Conservation (phyloP, 2,888 invertebrate species). For the Serripes groenlandicus region DNA sequence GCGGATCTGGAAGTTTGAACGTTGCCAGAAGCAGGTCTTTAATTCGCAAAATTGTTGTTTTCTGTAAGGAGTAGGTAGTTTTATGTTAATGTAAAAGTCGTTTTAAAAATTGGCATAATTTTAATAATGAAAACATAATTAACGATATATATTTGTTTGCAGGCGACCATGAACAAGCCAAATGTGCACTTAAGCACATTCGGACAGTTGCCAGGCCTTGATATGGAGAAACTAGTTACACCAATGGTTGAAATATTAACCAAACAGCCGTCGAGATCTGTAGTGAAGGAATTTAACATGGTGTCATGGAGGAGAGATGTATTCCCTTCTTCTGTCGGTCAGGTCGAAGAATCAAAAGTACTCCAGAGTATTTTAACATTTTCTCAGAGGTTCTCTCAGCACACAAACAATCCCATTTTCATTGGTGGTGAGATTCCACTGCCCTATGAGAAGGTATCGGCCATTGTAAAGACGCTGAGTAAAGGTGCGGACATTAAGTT, state of each 20-base stretch:
- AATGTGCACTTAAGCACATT: background rate
- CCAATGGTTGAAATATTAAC: background rate
- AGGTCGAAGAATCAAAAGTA: background rate
- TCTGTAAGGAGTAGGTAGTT: too few species aligned
- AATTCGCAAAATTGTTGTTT: too few species aligned
- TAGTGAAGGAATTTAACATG: background rate
- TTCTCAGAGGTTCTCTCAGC: background rate
- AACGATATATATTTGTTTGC: too few species aligned
- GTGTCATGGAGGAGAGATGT: constrained; percentile 11
- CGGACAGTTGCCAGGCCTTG: background rate
- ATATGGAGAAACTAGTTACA: background rate
- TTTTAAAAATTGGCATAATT: too few species aligned
- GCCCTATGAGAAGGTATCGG: background rate
- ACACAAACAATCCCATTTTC: background rate
- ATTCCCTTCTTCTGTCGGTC: background rate
- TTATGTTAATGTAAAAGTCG: too few species aligned
- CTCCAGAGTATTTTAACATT: constrained; percentile 4
- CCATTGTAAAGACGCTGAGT: background rate
- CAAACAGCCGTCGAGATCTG: background rate
- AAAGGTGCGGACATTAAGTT: background rate
- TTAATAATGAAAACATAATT: too few species aligned
- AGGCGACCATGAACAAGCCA: background rate
- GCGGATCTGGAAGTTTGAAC: too few species aligned
- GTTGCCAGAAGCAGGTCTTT: too few species aligned
- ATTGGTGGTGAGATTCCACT: constrained; percentile 14